Base-by-base conservation (phyloP, 92 coral and sea anemone genomes). In the Actinostola sp. region DNA sequence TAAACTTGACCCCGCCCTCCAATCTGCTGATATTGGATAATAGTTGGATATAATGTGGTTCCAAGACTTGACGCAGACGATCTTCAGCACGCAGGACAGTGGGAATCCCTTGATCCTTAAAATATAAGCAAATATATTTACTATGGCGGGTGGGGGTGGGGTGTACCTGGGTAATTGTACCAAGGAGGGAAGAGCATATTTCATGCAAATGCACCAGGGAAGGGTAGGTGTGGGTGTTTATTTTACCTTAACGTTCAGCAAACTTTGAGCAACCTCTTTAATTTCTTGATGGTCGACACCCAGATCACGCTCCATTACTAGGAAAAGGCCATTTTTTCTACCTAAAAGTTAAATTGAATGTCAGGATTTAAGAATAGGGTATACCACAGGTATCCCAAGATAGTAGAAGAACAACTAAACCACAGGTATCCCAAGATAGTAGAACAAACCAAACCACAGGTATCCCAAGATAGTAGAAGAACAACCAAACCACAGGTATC, bases 1-100 rank as follows among this genome's bases (percentile, higher is more conserved):
- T 92, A 77, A 88, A 89, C 89, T 95, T 92, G 66, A 95, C 99
- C 38, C 99, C 97, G 3, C 99, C 96, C 65, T 86, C 91, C 2
- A 86, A 86, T 38, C 90, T 77, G 36, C 92, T 90, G 52, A 95
- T 85, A 72, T 92, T 91, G 0, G 99, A 86, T 15, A 95, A 67
- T 45, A 95, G 80, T 44, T 76, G 87, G 13, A 92, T 89, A 48
- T 95, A 90, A 3, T 91, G 97, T 29, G 99, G 99, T 51, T 95
- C 96, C n/a, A 88, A 74, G 1, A 81, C 88, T 59, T 88, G 97
- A 4, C 93, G 83, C 27, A 92, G 80, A 25, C 83, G 86, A 16
- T 92, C 99, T 73, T 95, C 99, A 20, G 97, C 97, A 33, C 81
- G 75, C 30, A 95, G 76, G 2, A 88, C 61, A 19, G 92, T 83